A percentile compares a stretch with the other conserved stretches of the same genome.
Evolutionary conservation across 1,140 invertebrate species (phyloP).

Genomic region (Harpegnathos saltator): DNA sequence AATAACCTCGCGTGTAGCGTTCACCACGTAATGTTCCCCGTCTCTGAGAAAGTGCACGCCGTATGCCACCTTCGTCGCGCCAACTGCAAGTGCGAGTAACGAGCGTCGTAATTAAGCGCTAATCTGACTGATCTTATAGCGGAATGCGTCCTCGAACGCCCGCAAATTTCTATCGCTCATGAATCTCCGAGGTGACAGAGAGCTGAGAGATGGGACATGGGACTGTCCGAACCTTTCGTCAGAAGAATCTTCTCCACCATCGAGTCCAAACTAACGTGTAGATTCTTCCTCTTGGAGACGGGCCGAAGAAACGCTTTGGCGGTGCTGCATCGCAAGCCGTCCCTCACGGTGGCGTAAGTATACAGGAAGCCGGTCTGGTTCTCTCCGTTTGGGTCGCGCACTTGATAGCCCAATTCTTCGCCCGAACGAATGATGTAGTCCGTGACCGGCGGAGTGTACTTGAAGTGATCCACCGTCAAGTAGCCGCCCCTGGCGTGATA

Average conservation of each 20-base stretch:
- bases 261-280: constrained; percentile 88
- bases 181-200: too few relatives aligned
- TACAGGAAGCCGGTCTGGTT: constrained; percentile 90
- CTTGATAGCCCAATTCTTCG: constrained; percentile 90
- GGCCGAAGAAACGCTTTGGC: constrained; percentile 93
- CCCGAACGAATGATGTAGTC: constrained; percentile 90
- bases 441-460: constrained; percentile 88
- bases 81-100: not conserved
- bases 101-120: too few relatives aligned
- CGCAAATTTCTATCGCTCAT: too few relatives aligned
- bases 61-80: constrained; percentile 85
- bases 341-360: constrained; percentile 91
- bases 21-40: constrained; percentile 83
- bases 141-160: too few relatives aligned
- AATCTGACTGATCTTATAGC: too few relatives aligned
- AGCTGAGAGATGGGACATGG: not conserved
- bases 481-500: constrained; percentile 91
- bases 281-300: constrained; percentile 89
- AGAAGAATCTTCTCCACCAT: constrained; percentile 89
- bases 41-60: constrained; percentile 89
- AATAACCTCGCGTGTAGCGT: constrained; percentile 89
- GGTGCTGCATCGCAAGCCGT: constrained; percentile 93
- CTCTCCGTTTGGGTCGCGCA: constrained; percentile 91
- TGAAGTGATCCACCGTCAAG: constrained; percentile 87
- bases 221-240: constrained; percentile 78